Conservation (phyloP, 2,888 invertebrate species). For the Nesidiocoris tenuis region DNA sequence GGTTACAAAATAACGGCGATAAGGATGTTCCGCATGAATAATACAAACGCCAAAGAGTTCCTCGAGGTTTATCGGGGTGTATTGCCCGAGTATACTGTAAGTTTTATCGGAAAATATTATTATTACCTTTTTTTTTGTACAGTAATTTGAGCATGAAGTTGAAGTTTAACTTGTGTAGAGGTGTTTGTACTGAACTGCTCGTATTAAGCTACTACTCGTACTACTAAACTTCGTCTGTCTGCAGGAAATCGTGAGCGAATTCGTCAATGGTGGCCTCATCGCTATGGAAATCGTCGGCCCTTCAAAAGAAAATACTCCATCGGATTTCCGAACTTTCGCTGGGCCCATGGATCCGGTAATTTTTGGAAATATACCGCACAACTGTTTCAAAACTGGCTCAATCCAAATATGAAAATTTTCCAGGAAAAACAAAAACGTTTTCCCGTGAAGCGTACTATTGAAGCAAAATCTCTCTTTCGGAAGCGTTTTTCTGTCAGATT, state of each 20-base stretch:
- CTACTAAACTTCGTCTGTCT: slow-evolving; percentile 51
- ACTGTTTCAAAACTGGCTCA: too few relatives aligned
- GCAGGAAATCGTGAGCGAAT: slow-evolving; percentile 79
- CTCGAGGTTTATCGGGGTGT: slow-evolving; percentile 91
- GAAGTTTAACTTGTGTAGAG: too few relatives aligned
- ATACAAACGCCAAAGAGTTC: slow-evolving; percentile 84
- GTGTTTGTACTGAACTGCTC: too few relatives aligned
- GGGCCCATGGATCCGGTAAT: slow-evolving; percentile 89
- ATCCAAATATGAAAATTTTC: too few relatives aligned
- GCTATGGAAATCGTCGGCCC: slow-evolving; percentile 76
- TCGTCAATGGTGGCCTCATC: slow-evolving; percentile 81
- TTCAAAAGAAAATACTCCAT: slow-evolving; percentile 57
- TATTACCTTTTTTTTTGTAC: too few relatives aligned
- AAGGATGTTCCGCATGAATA: slow-evolving; percentile 75
- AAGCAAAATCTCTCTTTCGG: too few relatives aligned
- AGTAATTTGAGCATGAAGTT: too few relatives aligned
- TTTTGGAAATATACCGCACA: too few relatives aligned
- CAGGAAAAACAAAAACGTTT: too few relatives aligned
- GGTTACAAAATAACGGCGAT: slow-evolving; percentile 78
- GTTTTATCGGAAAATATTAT: slow-evolving; percentile 48
- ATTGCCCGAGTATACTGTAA: slow-evolving; percentile 71
- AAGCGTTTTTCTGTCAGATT: too few relatives aligned
- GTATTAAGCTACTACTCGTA: too few relatives aligned
- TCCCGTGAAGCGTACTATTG: too few relatives aligned
- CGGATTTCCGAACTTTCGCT: slow-evolving; percentile 69